phyloP scores from a whole-genome alignment of 2,113 vertebrate genomes.

The Myxocyprinus asiaticus region DNA sequence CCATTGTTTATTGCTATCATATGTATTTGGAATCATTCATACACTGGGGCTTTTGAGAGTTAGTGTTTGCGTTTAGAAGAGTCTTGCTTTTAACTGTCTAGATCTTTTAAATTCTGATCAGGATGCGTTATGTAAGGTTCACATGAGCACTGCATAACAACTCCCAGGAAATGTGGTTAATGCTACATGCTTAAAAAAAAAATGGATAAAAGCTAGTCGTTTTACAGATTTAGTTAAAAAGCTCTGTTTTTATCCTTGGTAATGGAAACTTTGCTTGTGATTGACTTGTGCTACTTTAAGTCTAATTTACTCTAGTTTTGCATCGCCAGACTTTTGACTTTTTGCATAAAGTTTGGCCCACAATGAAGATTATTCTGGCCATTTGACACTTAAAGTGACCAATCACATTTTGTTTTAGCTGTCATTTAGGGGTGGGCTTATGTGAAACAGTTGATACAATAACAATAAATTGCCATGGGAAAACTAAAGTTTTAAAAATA shows the following conservation, averaged over 20 bases:
- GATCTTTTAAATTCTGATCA: background rate
- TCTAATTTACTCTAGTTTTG: background rate
- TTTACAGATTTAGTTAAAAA: background rate
- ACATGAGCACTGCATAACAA: background rate
- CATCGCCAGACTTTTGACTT: background rate
- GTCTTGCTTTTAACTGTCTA: background rate
- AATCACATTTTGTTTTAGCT: no score
- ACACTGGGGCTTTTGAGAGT: background rate
- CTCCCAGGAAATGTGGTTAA: background rate
- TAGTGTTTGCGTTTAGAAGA: background rate
- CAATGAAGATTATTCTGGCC: background rate
- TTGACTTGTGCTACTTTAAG: background rate
- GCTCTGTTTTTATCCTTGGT: background rate
- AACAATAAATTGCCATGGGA: no score
- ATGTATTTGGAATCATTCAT: background rate
- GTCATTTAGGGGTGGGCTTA: no score
- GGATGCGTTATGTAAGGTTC: background rate
- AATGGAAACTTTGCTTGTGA: background rate
- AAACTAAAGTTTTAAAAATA: no score
- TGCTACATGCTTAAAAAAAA: background rate
- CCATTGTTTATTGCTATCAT: conserved; percentile 27
- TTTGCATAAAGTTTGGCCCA: background rate
- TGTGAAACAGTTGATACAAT: no score
- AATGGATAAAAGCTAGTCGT: background rate
- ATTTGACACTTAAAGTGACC: no score